Evolutionary conservation across 2,113 vertebrate genomes (phyloP), one percentile per base, ranked within the genome.

Genomic region (Zosterops borbonicus): DNA sequence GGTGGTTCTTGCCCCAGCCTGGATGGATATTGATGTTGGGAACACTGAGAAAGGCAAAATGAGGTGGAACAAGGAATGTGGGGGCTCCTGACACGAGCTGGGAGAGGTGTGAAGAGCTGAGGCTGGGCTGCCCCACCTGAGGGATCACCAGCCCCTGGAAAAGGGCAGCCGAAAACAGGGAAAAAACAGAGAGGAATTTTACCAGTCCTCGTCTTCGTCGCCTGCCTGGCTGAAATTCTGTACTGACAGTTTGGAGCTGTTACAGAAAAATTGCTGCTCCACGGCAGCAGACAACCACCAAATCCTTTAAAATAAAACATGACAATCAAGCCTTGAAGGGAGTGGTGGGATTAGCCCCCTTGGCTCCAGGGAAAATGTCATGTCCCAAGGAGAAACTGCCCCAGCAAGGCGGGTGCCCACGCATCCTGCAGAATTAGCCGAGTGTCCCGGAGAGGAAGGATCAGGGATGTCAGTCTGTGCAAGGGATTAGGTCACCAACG

Each of bases 301-400:
- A 74, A 87, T 12, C 83, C 83, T 83, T 31, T 8, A 13, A 58
- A 84, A 91, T 56, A 76, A 92, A 89, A 68, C 75, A 74, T 6
- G 62, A 28, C 82, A 75, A 67, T 50, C 63, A 22, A 89, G 80
- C 20, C 59, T 2, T 0, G 11, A 9, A 70, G 67, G 69, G 91
- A 95, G 83, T 6, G 69, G 86, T 28, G 59, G 89, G 80, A 88
- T 46, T 13, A 89, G 74, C 83, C 94, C 83, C 78, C 23, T 42
- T 42, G 93, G 83, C 83, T 83, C 42, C 50, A 19, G 62, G 77
- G 55, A 68, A 78, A 73, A 94, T 79, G 82, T 90, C 92, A 46
- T 21, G 74, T 52, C 91, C 87, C 74, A 50, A 88, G 89, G 92
- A 84, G 90, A 94, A 94, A 84, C 87, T 80, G 94, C 79, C 93